phyloP scores from a whole-genome alignment of 2,113 vertebrate species.

The Tupaia tana region DNA sequence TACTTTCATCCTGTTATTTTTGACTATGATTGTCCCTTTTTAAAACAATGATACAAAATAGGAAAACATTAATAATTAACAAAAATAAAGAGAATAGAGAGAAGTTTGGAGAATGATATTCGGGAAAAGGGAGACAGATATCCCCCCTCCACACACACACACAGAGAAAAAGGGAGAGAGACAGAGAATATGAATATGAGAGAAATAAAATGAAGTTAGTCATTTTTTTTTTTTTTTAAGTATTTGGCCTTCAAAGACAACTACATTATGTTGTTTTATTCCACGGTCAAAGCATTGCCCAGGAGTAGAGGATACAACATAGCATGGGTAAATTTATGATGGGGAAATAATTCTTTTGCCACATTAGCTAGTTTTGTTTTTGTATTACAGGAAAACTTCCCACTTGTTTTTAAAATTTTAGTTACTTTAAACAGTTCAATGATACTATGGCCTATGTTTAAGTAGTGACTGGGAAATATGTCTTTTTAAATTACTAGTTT shows the following conservation, averaged over 20 bases:
- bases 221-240: constrained; percentile 86
- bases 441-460: constrained; percentile 44
- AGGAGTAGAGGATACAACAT: constrained; percentile 83
- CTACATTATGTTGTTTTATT: constrained; percentile 92
- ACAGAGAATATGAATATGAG: constrained; percentile 77
- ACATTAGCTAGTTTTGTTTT: constrained; percentile 52
- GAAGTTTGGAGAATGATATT: constrained; percentile 18
- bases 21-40: constrained; percentile 83
- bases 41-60: constrained; percentile 69
- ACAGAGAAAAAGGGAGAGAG: constrained; percentile 42
- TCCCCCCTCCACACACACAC: too few species aligned
- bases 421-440: constrained; percentile 78
- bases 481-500: background rate
- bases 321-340: constrained; percentile 81
- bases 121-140: too few species aligned
- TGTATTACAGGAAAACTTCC: background rate
- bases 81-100: constrained; percentile 64
- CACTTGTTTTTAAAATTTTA: constrained; percentile 60
- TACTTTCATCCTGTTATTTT: constrained; percentile 85
- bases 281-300: constrained; percentile 84
- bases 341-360: constrained; percentile 76
- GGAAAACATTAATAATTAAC: constrained; percentile 13
- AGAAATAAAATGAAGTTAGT: constrained; percentile 84
- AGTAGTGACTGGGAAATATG: background rate
- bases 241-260: constrained; percentile 93